Percentiles rank a stretch among this genome's conserved stretches.
These are phyloP conservation scores for Gadus macrocephalus DNA, from an alignment of 2,113 vertebrate genomes.

Conservation along the genomic window DNA sequence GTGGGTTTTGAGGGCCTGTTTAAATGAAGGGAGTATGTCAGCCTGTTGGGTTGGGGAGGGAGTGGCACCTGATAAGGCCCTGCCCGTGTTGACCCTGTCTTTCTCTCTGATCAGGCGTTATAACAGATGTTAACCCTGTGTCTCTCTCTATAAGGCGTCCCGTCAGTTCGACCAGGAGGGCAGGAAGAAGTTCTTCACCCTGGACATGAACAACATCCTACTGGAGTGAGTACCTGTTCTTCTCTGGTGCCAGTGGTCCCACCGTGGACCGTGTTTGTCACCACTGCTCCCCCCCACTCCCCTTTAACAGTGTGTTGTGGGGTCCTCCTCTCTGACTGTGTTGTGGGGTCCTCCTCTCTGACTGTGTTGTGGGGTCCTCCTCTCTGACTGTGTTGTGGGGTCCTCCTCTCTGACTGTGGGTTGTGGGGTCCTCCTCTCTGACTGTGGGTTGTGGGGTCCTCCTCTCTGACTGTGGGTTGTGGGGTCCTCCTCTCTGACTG, in stretches of 20 bases:
- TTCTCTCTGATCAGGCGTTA: not conserved
- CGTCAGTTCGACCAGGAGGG: conserved; percentile 96
- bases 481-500: not conserved
- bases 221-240: conserved; percentile 85
- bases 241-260: no score
- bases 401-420: not conserved
- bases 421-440: no score
- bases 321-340: no score
- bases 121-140: not conserved
- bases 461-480: conserved; percentile 14
- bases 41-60: no score
- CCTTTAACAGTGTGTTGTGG: no score
- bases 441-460: not conserved
- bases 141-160: conserved; percentile 76
- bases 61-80: no score
- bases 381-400: not conserved
- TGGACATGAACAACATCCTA: conserved; percentile 99
- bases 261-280: no score
- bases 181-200: conserved; percentile 97
- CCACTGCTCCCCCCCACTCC: not conserved
- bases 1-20: no score
- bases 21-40: no score
- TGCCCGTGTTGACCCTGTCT: no score
- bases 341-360: no score
- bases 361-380: conserved; percentile 3